Evolutionary conservation across 2,797 vertebrate genomes (phyloP).

Genomic region (Pangasius mekongensis): DNA sequence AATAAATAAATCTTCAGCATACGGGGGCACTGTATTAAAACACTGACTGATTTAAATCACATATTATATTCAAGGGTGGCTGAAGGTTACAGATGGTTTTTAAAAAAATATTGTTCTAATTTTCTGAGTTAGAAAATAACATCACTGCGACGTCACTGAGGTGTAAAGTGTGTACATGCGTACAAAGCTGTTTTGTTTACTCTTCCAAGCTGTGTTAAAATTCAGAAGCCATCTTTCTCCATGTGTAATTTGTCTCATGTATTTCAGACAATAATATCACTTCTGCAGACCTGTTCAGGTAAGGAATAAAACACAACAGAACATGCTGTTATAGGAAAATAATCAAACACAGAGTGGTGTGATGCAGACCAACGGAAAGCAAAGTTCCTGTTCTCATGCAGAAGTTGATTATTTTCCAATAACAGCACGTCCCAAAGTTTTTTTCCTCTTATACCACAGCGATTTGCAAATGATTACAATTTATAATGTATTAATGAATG

Average conservation of each 20-base stretch:
- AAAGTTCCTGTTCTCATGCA: background rate
- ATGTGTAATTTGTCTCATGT: background rate
- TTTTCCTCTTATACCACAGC: background rate
- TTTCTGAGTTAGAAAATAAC: too few species aligned
- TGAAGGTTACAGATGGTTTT: background rate
- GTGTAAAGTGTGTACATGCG: too few species aligned
- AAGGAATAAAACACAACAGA: background rate
- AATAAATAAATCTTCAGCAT: background rate
- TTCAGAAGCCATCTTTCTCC: background rate
- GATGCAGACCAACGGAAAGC: background rate
- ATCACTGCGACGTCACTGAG: too few species aligned
- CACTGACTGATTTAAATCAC: background rate
- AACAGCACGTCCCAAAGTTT: background rate
- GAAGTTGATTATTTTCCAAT: background rate
- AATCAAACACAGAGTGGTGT: background rate
- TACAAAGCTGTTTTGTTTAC: too few species aligned
- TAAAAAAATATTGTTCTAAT: too few species aligned
- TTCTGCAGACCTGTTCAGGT: background rate
- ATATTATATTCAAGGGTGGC: background rate
- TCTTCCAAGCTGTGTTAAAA: too few species aligned
- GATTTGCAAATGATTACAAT: background rate
- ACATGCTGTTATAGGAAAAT: background rate
- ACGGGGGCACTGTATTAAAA: background rate
- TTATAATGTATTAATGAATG: background rate
- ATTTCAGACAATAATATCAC: background rate